A percentile compares a stretch with the other conserved stretches of the same genome.
phyloP scores from a whole-genome alignment of 2,888 invertebrate genomes.

The Pantelozetes paolii region DNA sequence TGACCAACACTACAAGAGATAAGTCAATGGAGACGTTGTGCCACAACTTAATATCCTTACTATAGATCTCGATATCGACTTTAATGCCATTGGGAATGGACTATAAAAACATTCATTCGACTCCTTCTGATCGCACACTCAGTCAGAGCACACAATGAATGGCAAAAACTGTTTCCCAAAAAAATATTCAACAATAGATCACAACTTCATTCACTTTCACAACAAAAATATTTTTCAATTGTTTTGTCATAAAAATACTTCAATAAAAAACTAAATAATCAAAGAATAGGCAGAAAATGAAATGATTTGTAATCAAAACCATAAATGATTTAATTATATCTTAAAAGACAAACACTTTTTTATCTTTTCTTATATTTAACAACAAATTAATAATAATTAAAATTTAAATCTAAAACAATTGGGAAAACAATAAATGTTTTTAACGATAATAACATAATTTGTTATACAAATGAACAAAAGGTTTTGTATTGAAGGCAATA shows the following conservation, averaged over 20 bases:
- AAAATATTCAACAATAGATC: background rate
- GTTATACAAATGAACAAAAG: no score
- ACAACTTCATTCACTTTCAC: background rate
- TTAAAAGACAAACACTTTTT: no score
- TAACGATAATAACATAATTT: no score
- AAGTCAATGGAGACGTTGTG: conserved; percentile 16
- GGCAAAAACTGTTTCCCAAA: background rate
- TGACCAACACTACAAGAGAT: conserved; percentile 25
- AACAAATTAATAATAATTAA: no score
- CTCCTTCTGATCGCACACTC: background rate
- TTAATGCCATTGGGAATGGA: conserved; percentile 13
- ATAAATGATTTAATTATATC: no score
- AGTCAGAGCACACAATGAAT: background rate
- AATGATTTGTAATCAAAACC: no score
- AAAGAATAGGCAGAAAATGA: no score
- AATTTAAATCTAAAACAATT: no score
- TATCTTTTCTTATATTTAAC: no score
- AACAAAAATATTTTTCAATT: conserved; percentile 15
- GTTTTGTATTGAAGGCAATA: no score
- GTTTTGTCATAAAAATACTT: background rate
- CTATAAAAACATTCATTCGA: background rate
- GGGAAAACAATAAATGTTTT: no score
- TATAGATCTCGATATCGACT: conserved; percentile 34
- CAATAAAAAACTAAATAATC: background rate
- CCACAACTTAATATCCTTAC: conserved; percentile 13